Evolutionary conservation across 2,888 invertebrate genomes (phyloP), one percentile per base, ranked within the genome.

Genomic region (Eristalis intricaria): DNA sequence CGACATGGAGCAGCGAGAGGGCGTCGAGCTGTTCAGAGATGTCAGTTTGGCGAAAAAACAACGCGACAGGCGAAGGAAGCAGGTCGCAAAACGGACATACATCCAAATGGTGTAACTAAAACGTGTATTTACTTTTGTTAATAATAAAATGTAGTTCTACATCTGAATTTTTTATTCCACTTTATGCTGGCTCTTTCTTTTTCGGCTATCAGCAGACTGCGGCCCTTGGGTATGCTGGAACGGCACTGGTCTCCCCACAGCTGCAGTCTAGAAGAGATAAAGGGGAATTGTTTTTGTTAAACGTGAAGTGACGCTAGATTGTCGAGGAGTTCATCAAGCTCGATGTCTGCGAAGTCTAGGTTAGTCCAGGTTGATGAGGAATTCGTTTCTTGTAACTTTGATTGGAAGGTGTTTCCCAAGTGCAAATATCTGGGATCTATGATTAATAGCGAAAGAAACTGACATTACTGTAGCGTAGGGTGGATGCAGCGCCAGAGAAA

Each of bases 1-100:
- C 74, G 95, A 96, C 88, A 94, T 97, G 13, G 98, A 98, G 92
- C 95, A 96, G 89, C 94, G 94, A 1, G 96, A 96, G 89, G 95
- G 96, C 71, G 95, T 97, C 29, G 95, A 95, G 90, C 93, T 97
- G 89, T 98, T 98, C 93, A 94, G 94, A 80, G 98, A 98, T 90
- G 96, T 96, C 0, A 95, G 95, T 0, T 93, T 94, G 70, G 94
- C 94, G 75, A 94, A 94, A 73, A 95, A 94, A 87, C 94, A 95
- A 77, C 95, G 95, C 71, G 95, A 96, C 89, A 95, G 95, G 78
- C 91, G 91, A 74, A 89, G 90, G 0, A 90, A 90, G 0, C 90
- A 90, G 22, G 90, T 91, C 2, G 79, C 89, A 13, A 92, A 92
- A 74, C 85, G 91, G 19, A 85, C 91, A 2, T 90, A 91, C 69